These are phyloP conservation scores for Procambarus clarkii DNA, from an alignment of 1,140 invertebrate species.

Conservation along the genomic window DNA sequence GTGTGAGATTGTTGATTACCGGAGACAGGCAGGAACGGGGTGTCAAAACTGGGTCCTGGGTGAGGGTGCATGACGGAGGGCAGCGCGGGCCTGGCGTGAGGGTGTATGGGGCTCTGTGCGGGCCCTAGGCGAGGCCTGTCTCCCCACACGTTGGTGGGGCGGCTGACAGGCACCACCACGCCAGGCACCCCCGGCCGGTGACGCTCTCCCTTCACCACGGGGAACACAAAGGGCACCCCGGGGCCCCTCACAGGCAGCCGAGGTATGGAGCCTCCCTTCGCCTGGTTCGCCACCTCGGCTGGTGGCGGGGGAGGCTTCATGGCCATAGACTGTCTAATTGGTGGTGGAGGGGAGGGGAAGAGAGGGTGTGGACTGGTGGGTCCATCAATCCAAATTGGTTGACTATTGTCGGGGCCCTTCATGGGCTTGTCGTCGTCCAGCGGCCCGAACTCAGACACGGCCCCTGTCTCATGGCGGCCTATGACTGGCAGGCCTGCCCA, in stretches of 20 bases:
- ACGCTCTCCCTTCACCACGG: neutral
- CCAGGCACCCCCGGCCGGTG: neutral
- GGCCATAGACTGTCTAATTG: neutral
- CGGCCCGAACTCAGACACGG: neutral
- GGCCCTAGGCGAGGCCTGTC: neutral
- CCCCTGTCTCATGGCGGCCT: slow-evolving; percentile 33
- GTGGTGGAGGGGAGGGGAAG: slow-evolving; percentile 24
- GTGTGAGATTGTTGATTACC: neutral
- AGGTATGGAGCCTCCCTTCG: neutral
- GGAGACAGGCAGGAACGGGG: slow-evolving; percentile 55
- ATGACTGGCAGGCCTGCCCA: slow-evolving; percentile 38
- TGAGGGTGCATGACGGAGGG: slow-evolving; percentile 48
- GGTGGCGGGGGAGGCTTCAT: neutral
- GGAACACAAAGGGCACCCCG: slow-evolving; percentile 9
- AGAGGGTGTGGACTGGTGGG: slow-evolving; percentile 45
- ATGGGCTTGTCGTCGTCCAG: slow-evolving; percentile 30
- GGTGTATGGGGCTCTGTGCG: neutral
- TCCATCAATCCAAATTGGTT: slow-evolving; percentile 51
- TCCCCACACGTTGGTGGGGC: slow-evolving; percentile 23
- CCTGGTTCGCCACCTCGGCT: no score
- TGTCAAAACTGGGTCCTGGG: slow-evolving; percentile 61
- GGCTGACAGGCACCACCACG: slow-evolving; percentile 29
- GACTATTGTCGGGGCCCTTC: slow-evolving; percentile 31
- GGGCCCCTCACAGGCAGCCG: neutral
- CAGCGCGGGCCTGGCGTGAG: neutral